phyloP scores from a whole-genome alignment of 1,140 invertebrate species.

The Chionoecetes opilio region DNA sequence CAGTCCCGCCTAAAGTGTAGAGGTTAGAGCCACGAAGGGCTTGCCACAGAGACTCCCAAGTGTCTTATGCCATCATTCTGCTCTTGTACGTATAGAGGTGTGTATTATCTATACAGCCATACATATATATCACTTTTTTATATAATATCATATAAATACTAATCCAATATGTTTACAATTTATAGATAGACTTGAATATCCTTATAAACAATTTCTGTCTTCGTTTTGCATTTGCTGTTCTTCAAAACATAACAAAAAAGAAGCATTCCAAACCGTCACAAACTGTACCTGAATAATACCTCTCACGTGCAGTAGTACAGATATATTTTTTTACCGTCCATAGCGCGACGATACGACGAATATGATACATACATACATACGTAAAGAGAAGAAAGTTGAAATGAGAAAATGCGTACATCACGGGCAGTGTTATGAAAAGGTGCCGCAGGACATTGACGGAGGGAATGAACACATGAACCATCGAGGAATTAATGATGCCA shows the following conservation, averaged over 20 bases:
- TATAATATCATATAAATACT: not conserved
- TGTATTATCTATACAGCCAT: not conserved
- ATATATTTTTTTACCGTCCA: not conserved
- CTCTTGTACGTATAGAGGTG: not conserved
- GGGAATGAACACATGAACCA: too few species aligned
- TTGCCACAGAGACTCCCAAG: not conserved
- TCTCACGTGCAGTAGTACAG: not conserved
- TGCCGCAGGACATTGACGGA: too few species aligned
- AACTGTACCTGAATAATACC: slow-evolving; percentile 6
- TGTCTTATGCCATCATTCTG: not conserved
- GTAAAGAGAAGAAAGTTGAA: not conserved
- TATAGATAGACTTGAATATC: slow-evolving; percentile 21
- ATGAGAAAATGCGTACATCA: too few species aligned
- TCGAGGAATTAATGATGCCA: too few species aligned
- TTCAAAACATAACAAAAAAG: not conserved
- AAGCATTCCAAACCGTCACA: not conserved
- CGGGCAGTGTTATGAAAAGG: too few species aligned
- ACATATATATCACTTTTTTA: not conserved
- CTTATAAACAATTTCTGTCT: not conserved
- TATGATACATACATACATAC: not conserved
- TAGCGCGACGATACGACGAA: not conserved
- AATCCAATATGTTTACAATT: not conserved
- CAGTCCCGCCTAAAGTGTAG: not conserved
- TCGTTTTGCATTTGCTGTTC: slow-evolving; percentile 7
- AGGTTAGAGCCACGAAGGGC: not conserved